Evolutionary conservation across 1,140 invertebrate species (phyloP).

Genomic region (Cardiocondyla obscurior): DNA sequence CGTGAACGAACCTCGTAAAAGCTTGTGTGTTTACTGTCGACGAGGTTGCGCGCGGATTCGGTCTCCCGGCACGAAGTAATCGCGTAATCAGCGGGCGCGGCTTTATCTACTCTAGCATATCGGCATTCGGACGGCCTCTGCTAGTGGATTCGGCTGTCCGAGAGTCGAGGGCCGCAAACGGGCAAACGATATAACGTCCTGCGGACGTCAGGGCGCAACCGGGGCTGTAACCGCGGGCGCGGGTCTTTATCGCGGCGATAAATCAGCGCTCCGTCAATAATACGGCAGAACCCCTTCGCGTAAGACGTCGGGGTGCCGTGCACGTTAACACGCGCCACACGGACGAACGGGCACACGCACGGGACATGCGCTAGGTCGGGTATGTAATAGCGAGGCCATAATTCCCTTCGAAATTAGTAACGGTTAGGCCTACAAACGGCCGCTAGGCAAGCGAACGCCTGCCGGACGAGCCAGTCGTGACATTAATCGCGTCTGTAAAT

Average conservation of each 20-base stretch:
- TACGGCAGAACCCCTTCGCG: conserved; percentile 29
- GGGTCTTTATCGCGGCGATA: conserved; percentile 73
- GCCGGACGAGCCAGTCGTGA: conserved; percentile 68
- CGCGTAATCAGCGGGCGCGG: conserved; percentile 52
- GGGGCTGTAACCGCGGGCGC: conserved; percentile 23
- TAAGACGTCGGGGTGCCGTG: conserved; percentile 37
- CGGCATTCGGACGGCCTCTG: conserved; percentile 54
- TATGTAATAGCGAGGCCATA: conserved; percentile 75
- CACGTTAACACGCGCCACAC: conserved; percentile 40
- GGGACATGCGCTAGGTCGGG: background rate
- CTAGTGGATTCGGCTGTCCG: conserved; percentile 15
- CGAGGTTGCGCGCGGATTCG: conserved; percentile 4
- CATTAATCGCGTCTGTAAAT: conserved; percentile 80
- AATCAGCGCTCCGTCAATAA: conserved; percentile 67
- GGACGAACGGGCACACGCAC: background rate
- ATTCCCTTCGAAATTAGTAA: conserved; percentile 79
- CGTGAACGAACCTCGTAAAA: conserved; percentile 23
- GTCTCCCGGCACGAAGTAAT: conserved; percentile 45
- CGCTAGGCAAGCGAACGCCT: conserved; percentile 51
- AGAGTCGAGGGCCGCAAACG: background rate
- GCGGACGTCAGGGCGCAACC: background rate
- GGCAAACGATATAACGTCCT: conserved; percentile 55
- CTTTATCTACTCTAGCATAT: conserved; percentile 51
- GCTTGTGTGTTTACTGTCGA: conserved; percentile 5
- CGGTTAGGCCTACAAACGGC: conserved; percentile 75